Evolutionary conservation across 2,797 vertebrate species (phyloP).

Genomic region (Clarias fuscus): DNA sequence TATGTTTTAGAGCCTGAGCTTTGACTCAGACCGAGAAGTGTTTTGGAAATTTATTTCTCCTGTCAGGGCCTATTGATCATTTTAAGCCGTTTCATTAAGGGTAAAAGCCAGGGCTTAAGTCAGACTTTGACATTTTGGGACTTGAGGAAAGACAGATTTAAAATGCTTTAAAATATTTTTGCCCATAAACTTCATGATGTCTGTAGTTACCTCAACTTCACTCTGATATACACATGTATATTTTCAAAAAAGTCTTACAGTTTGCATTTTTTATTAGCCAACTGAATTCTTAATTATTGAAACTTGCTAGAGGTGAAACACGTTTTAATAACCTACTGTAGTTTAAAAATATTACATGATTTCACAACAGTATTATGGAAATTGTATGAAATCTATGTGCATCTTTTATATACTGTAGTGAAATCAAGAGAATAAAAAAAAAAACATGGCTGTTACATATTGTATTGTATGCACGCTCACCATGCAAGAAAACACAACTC

Average conservation of each 20-base stretch:
- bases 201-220: constrained; percentile 2
- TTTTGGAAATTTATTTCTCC: constrained; percentile 36
- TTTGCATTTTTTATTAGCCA: neutral
- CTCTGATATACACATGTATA: neutral
- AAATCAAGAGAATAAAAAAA: neutral
- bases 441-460: neutral
- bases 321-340: neutral
- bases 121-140: constrained; percentile 34
- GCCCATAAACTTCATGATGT: constrained; percentile 1
- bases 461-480: neutral
- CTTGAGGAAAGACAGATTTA: constrained; percentile 19
- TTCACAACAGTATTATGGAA: neutral
- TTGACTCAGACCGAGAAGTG: constrained; percentile 24
- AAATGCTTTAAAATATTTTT: constrained; percentile 30
- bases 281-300: neutral
- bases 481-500: neutral
- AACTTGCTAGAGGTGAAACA: no score
- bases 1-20: constrained; percentile 19
- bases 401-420: neutral
- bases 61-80: constrained; percentile 45
- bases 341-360: neutral
- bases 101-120: constrained; percentile 17
- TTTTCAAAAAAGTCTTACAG: neutral
- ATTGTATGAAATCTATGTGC: neutral
- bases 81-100: constrained; percentile 29